These are phyloP conservation scores for Leptinotarsa defecta DNA, from an alignment of 1,140 invertebrate species.

Conservation along the genomic window DNA sequence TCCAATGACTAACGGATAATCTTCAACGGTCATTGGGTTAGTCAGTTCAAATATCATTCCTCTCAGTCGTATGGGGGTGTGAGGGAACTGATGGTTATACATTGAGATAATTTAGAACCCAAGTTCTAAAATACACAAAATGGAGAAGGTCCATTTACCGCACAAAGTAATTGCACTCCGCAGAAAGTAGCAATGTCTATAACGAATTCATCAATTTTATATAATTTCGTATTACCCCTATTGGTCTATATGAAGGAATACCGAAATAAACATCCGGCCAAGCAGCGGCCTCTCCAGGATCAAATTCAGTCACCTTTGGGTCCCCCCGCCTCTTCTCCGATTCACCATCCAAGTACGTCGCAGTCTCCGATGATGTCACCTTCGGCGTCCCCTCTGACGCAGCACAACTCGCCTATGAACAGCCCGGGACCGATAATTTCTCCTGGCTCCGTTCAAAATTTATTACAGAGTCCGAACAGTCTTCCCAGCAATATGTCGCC, in stretches of 20 bases:
- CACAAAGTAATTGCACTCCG: slow-evolving; percentile 26
- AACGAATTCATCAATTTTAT: slow-evolving; percentile 35
- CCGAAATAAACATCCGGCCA: slow-evolving; percentile 66
- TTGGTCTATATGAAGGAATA: slow-evolving; percentile 64
- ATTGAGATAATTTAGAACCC: too few relatives aligned
- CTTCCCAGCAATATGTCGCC: slow-evolving; percentile 61
- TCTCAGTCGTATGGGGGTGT: too few relatives aligned
- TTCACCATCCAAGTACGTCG: slow-evolving; percentile 56
- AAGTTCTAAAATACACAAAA: too few relatives aligned
- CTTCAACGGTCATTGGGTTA: too few relatives aligned
- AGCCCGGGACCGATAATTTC: slow-evolving; percentile 64
- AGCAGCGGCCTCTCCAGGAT: slow-evolving; percentile 45
- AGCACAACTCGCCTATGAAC: slow-evolving; percentile 67
- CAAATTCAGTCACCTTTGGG: slow-evolving; percentile 51
- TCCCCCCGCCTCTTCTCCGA: slow-evolving; percentile 53
- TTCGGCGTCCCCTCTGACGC: slow-evolving; percentile 53
- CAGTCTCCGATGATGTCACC: slow-evolving; percentile 67
- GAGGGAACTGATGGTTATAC: too few relatives aligned
- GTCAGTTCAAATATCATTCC: too few relatives aligned
- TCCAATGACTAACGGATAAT: too few relatives aligned
- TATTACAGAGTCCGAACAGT: slow-evolving; percentile 61
- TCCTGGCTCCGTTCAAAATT: slow-evolving; percentile 58
- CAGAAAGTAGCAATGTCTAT: slow-evolving; percentile 52
- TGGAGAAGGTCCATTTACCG: too few relatives aligned
- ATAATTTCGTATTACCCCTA: slow-evolving; percentile 51